Evolutionary conservation across 2,113 vertebrate genomes (phyloP).

Genomic region (Malurus elegans): DNA sequence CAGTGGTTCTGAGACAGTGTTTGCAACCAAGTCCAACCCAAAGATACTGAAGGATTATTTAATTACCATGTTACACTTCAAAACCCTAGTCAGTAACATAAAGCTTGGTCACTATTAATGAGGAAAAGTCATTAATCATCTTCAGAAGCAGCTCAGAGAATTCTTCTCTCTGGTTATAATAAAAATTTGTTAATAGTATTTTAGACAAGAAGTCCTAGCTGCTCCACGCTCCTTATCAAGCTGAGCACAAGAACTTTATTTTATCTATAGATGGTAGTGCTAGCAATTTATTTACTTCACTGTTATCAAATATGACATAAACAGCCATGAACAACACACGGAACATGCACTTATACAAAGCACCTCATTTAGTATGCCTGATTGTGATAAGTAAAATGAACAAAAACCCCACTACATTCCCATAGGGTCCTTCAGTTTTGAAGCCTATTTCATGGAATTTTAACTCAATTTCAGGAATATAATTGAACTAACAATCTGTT

Average conservation of each 20-base stretch:
- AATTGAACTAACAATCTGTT: slow-evolving; percentile 65
- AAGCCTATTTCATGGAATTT: slow-evolving; percentile 58
- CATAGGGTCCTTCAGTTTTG: slow-evolving; percentile 31
- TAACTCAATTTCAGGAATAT: slow-evolving; percentile 62
- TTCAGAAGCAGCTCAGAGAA: background rate
- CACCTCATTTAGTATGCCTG: background rate
- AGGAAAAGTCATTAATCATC: background rate
- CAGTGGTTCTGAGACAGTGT: background rate
- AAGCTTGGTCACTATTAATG: background rate
- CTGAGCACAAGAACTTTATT: background rate
- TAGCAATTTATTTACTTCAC: background rate
- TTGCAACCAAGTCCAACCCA: background rate
- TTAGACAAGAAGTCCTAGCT: background rate
- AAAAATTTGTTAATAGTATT: background rate
- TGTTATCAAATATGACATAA: slow-evolving; percentile 4
- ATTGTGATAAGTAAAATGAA: slow-evolving; percentile 14
- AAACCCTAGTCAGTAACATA: background rate
- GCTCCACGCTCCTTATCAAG: background rate
- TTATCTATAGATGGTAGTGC: background rate
- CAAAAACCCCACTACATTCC: background rate
- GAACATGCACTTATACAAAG: background rate
- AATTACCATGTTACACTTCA: background rate
- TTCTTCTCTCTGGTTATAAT: background rate
- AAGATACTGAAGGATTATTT: background rate
- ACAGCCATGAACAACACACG: background rate